Base-by-base conservation (phyloP, 2,113 vertebrate genomes). In the Planiliza haematocheilus region DNA sequence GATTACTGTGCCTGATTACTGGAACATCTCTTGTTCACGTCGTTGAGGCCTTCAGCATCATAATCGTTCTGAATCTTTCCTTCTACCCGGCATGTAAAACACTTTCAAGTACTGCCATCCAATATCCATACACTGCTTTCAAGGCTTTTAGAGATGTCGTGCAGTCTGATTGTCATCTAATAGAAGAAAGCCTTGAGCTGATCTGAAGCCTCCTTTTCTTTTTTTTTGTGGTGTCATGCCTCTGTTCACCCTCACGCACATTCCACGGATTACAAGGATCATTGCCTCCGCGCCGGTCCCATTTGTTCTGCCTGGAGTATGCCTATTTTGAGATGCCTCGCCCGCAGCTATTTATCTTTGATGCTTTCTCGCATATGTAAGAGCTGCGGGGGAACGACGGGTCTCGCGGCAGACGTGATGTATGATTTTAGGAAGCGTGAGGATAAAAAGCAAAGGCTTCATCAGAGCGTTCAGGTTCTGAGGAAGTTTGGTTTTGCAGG, bases 291-390 rank as follows among this genome's bases (percentile, higher is more conserved):
- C 90, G 86, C 71, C 77, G 64, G 59, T 82, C 58, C 82, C 84
- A 87, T 92, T 91, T 85, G 68, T 91, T 92, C 89, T 87, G 83
- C 77, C 83, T 80, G 67, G 76, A 59, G 38, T 16, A 11, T 0
- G 24, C 9, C 24, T 52, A 10, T 38, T 66, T 70, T 38, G n/a
- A 71, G 69, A 80, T 14, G 20, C 52, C 45, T 65, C 20, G 37
- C 16, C 56, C 10, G 38, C 39, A 49, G 68, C 71, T 20, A 4
- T 57, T 69, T 59, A 38, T 70, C 38, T 64, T 50, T 62, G 36
- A 64, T 50, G 59, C 50, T 77, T 53, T 68, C 45, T 17, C 50
- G 56, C 41, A 57, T 52, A 46, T 70, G 17, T 57, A 46, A 37
- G 4, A 62, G 37, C 43, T 58, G 42, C 9, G 63, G 38, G 53